phyloP scores from a whole-genome alignment of 2,888 invertebrate genomes.

The Punctoribates punctum region DNA sequence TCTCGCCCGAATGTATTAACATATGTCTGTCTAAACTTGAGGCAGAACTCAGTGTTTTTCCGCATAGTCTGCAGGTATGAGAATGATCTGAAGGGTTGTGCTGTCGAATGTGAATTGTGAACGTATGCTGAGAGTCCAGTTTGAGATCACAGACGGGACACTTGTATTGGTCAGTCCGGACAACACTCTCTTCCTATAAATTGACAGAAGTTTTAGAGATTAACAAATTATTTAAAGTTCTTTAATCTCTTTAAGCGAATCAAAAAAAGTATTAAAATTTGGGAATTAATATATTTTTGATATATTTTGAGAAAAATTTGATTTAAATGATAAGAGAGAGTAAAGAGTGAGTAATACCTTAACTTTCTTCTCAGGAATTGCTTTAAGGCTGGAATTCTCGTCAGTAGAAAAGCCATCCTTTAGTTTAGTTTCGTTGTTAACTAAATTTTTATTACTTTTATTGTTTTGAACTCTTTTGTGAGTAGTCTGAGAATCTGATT shows the following conservation, averaged over 20 bases:
- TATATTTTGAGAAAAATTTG: no score
- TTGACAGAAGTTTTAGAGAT: no score
- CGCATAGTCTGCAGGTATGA: constrained; percentile 65
- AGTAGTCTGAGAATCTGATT: not conserved
- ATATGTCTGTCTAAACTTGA: constrained; percentile 75
- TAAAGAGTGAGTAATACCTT: not conserved
- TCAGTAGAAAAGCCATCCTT: not conserved
- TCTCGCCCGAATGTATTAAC: constrained; percentile 72
- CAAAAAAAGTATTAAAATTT: no score
- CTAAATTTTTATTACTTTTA: not conserved
- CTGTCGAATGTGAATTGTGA: constrained; percentile 65
- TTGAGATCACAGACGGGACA: constrained; percentile 66
- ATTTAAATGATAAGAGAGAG: no score
- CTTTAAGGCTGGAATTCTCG: not conserved
- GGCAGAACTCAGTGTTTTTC: constrained; percentile 68
- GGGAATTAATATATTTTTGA: no score
- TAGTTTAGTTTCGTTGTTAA: constrained; percentile 18
- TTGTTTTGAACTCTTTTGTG: not conserved
- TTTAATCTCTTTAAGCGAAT: no score
- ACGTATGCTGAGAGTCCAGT: constrained; percentile 63
- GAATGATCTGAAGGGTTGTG: constrained; percentile 56
- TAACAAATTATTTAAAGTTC: no score
- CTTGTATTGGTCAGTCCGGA: constrained; percentile 53
- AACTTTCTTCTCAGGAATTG: not conserved
- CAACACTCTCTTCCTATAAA: constrained; percentile 22